Evolutionary conservation across 2,113 vertebrate genomes (phyloP), one percentile per base, ranked within the genome.

Genomic region (Triplophysa dalaica): DNA sequence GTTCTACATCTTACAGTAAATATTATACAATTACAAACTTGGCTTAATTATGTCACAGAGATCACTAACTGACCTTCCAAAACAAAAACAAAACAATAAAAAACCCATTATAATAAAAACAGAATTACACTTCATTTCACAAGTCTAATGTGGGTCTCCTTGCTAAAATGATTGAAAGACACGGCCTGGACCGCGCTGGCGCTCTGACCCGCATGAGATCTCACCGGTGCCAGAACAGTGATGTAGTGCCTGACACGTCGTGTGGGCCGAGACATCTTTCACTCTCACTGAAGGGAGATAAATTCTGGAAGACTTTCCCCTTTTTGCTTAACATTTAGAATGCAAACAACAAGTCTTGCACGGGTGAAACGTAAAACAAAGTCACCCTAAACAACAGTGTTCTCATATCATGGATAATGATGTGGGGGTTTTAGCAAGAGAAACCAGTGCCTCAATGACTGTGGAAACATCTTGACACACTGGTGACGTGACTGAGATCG

Each of bases 1-100:
- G 95, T 95, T 98, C 97, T 98, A 98, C 97, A 97, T 96, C 94
- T 98, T 96, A 99, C 97, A 98, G 97, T 97, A 97, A 98, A 96
- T 96, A 95, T 93, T 88, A 90, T 97, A 96, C 95, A 98, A 94
- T 96, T 97, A 98, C 97, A 98, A 99, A 98, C 95, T 95, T 96
- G 96, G 95, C 95, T 96, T 97, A 95, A 95, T 95, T 95, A 95
- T 95, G 94, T 95, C 95, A 94, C 93, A 93, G 90, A 93, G 94
- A 97, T 96, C 96, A 94, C 92, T 91, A 96, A 94, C 92, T 95
- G 96, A 96, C 95, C 94, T 93, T 95, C 88, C 87, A 89, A 91
- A 91, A 89, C 83, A 85, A 88, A 38, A 87, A 84, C 78, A 77
- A 91, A 93, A 93, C 88, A 91, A 92, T 81, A 72, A 85, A 88